phyloP scores from a whole-genome alignment of 2,888 invertebrate species.

The Drosophila quinaria region DNA sequence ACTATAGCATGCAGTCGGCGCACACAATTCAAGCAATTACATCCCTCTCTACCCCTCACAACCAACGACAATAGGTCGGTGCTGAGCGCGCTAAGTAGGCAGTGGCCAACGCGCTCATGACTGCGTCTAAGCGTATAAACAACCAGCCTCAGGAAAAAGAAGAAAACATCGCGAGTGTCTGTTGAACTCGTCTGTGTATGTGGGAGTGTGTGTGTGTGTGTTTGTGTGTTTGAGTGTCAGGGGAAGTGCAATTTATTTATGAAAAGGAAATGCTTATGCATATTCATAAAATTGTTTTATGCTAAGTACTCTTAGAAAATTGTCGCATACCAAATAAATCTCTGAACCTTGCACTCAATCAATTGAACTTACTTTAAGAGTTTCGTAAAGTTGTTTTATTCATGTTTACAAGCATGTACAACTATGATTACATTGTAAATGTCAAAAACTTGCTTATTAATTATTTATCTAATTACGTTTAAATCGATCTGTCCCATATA shows the following conservation, averaged over 20 bases:
- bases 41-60: constrained; percentile 49
- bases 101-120: constrained; percentile 83
- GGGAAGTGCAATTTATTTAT: constrained; percentile 51
- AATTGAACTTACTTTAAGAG: constrained; percentile 3
- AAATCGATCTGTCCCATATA: background rate
- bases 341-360: background rate
- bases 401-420: constrained; percentile 1
- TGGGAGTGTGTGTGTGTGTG: no score
- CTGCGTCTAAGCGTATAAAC: constrained; percentile 76
- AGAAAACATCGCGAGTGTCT: constrained; percentile 17
- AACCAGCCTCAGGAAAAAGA: constrained; percentile 59
- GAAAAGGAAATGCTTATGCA: constrained; percentile 43
- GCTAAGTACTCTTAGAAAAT: constrained; percentile 10
- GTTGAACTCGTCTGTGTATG: background rate
- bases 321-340: constrained; percentile 14
- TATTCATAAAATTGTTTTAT: constrained; percentile 13
- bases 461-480: constrained; percentile 5
- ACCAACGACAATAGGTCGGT: constrained; percentile 20
- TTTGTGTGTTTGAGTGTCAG: constrained; percentile 7
- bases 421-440: background rate
- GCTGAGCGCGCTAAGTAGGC: constrained; percentile 65
- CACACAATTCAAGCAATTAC: constrained; percentile 73
- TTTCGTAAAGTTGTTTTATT: background rate
- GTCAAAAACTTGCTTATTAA: background rate
- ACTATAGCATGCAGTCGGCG: constrained; percentile 32